Base-by-base conservation (phyloP, 2,797 vertebrate species). In the Ptychadena robeensis region DNA sequence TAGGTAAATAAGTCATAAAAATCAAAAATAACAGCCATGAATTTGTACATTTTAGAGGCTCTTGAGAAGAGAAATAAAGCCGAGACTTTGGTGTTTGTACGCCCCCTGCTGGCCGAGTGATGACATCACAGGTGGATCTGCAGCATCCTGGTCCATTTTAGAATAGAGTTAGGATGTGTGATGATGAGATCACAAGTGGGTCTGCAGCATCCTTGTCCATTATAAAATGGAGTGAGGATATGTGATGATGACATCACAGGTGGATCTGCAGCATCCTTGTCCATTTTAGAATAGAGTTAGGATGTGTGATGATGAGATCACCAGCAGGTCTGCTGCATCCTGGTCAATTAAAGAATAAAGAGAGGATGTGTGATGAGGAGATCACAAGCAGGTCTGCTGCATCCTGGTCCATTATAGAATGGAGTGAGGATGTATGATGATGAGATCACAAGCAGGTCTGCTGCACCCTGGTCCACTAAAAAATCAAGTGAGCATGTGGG, bases 1-100 rank as follows among this genome's bases (percentile, higher is more conserved):
- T 75, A 75, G 44, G 73, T 84, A 84, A 84, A 84, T 84, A 84
- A 84, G 77, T 84, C 77, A 84, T 84, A 84, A 84, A 84, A 84
- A 84, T 84, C 77, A 84, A 70, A 80, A 80, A 73, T 80, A 84
- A 84, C 82, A 84, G 82, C 82, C 35, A 44, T 34, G 71, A 84
- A 84, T 84, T 80, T 80, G 69, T 84, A 70, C 82, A 75, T 63
- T 79, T 84, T 74, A 84, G 48, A 69, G 76, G 82, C 37, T 64
- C 40, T 72, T 59, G 48, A 74, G 77, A 74, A 34, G 44, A 30
- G n/a, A 28, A 12, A 31, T n/a, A 22, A 68, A 69, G 31, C 1
- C 4, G 25, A 53, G 66, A 78, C 12, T 2, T 73, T 37, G 53
- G n/a, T 80, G 71, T 38, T 70, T 34, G 77, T 57, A 77, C 82